phyloP scores from a whole-genome alignment of 1,140 invertebrate genomes.

The Anastatus disparis region DNA sequence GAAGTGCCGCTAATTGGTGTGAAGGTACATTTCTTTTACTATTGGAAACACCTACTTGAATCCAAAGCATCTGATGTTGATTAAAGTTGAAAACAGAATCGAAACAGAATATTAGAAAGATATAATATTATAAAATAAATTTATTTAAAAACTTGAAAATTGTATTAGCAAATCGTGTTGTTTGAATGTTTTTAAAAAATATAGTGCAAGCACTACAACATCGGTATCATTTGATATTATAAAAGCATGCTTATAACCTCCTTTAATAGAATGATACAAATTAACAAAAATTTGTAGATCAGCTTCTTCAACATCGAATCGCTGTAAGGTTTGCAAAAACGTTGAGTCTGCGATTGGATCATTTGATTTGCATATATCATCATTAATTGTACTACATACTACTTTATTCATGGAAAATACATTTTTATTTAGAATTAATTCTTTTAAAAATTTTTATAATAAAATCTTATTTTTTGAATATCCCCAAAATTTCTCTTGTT shows the following conservation, averaged over 20 bases:
- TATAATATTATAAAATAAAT: too few relatives aligned
- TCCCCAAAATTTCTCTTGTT: slow-evolving; percentile 4
- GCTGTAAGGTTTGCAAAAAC: not conserved
- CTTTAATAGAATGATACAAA: not conserved
- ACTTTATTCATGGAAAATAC: not conserved
- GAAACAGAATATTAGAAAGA: too few relatives aligned
- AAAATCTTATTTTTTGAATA: slow-evolving; percentile 1
- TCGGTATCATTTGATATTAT: slow-evolving; percentile 6
- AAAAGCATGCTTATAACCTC: not conserved
- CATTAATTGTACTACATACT: not conserved
- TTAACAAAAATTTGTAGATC: not conserved
- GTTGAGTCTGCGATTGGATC: not conserved
- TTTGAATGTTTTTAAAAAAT: too few relatives aligned
- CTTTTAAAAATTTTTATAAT: not conserved
- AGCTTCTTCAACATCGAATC: slow-evolving; percentile 3
- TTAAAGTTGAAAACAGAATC: too few relatives aligned
- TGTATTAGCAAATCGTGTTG: too few relatives aligned
- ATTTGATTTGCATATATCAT: not conserved
- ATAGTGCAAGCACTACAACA: not conserved
- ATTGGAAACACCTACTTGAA: too few relatives aligned
- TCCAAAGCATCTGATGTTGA: too few relatives aligned
- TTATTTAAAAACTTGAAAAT: too few relatives aligned
- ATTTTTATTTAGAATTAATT: not conserved
- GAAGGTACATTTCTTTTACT: too few relatives aligned
- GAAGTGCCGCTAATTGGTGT: too few relatives aligned